phyloP scores from a whole-genome alignment of 2,113 vertebrate genomes.

The Calonectris borealis region DNA sequence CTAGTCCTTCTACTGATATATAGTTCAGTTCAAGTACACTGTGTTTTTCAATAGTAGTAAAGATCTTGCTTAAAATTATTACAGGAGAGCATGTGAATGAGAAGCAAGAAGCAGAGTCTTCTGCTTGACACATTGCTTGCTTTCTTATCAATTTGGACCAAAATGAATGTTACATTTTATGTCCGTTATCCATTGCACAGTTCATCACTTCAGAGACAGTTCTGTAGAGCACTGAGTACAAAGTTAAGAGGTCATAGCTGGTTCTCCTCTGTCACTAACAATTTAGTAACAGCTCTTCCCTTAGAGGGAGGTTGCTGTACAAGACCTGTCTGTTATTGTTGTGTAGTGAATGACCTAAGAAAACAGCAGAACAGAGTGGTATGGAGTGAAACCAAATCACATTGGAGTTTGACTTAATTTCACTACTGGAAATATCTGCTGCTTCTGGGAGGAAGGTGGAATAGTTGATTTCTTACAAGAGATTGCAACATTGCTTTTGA shows the following conservation, averaged over 20 bases:
- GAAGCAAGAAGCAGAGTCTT: not conserved
- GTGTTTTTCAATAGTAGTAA: not conserved
- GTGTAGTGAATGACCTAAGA: not conserved
- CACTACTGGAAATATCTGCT: not conserved
- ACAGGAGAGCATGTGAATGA: no score
- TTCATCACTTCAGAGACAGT: not conserved
- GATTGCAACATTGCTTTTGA: not conserved
- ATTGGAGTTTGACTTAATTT: not conserved
- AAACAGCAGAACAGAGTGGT: accelerated
- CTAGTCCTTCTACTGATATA: accelerated
- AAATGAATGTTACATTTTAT: not conserved
- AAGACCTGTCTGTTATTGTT: not conserved
- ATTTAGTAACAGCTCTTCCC: not conserved
- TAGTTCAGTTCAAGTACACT: not conserved
- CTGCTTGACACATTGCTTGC: not conserved
- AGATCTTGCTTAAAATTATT: not conserved
- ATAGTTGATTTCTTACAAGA: not conserved
- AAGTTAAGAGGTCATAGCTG: not conserved
- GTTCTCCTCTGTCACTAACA: not conserved
- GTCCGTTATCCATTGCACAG: not conserved
- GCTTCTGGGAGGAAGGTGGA: not conserved
- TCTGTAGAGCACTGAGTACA: not conserved
- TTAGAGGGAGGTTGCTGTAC: not conserved
- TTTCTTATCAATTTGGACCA: not conserved
- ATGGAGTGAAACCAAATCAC: not conserved